Base-by-base conservation (phyloP, 2,888 invertebrate genomes). In the Hydriomena furcata region DNA sequence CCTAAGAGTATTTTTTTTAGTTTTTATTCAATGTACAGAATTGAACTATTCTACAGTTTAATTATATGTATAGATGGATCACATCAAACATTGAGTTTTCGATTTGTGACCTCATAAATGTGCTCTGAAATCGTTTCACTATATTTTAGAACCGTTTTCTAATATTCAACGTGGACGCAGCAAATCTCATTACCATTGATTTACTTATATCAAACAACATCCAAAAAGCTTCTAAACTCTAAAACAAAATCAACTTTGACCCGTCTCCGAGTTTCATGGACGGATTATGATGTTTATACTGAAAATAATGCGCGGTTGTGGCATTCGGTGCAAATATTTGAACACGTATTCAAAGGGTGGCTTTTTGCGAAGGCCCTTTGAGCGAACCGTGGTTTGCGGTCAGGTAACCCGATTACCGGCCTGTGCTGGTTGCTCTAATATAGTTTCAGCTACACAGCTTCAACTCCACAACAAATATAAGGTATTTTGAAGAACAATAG, bases 281-380 rank as follows among this genome's bases (percentile, higher is more conserved):
- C 71, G 76, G 84, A 84, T 87, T 89, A 88, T 87, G 81, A 74
- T 86, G 86, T 88, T 87, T 86, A 80, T 83, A 77, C 81, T 73
- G 83, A 84, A 87, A 88, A 88, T 88, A 87, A 88, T 85, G 82
- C 83, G 78, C 78, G 81, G 82, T 82, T 76, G 82, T 67, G 83
- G 83, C 68, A 71, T 82, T 81, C 73, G 76, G 69, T 58, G 76
- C 87, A 88, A 89, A 90, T 89, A 89, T 88, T 89, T 88, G 84
- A 82, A 85, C 83, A 82, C 69, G 72, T 53, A 79, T 82, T 87
- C 85, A 89, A 88, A 88, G 88, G 84, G 78, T 69, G 72, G 82
- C 77, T 84, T 87, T 86, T 89, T 85, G 84, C 80, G 58, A 61
- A 66, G 75, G 78, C 67, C 84, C 86, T 87, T 87, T 87, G 87